These are phyloP conservation scores for Furcula furcula DNA, from an alignment of 2,888 invertebrate species.

Conservation along the genomic window DNA sequence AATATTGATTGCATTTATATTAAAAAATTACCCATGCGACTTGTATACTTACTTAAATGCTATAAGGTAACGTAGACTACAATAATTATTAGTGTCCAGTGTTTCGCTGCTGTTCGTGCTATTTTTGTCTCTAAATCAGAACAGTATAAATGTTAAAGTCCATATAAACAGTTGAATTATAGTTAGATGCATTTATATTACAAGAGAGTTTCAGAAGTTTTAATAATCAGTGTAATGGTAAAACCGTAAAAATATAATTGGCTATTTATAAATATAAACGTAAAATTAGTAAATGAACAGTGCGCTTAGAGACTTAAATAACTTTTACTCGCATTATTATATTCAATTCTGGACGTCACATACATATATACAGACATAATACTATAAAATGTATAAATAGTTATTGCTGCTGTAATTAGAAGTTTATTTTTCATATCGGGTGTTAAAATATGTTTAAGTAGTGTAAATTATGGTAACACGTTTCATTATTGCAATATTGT, in stretches of 20 bases:
- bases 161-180: slow-evolving; percentile 57
- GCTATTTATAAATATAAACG: slow-evolving; percentile 52
- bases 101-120: slow-evolving; percentile 57
- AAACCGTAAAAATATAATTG: slow-evolving; percentile 55
- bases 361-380: slow-evolving; percentile 61
- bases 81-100: slow-evolving; percentile 20
- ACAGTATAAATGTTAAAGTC: slow-evolving; percentile 59
- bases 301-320: slow-evolving; percentile 72
- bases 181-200: slow-evolving; percentile 61
- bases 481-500: slow-evolving; percentile 74
- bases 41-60: background rate
- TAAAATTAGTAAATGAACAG: slow-evolving; percentile 55
- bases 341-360: slow-evolving; percentile 40
- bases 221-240: slow-evolving; percentile 47
- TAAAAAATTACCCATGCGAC: slow-evolving; percentile 7
- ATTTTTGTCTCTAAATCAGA: slow-evolving; percentile 66
- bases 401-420: slow-evolving; percentile 81
- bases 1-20: too few relatives aligned
- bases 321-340: slow-evolving; percentile 51
- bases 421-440: slow-evolving; percentile 82
- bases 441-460: slow-evolving; percentile 79
- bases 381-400: slow-evolving; percentile 80
- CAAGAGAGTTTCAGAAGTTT: slow-evolving; percentile 43
- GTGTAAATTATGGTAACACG: slow-evolving; percentile 73
- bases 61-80: slow-evolving; percentile 13